Evolutionary conservation across 2,888 invertebrate genomes (phyloP), one percentile per base, ranked within the genome.

Genomic region (Latrodectus elegans): DNA sequence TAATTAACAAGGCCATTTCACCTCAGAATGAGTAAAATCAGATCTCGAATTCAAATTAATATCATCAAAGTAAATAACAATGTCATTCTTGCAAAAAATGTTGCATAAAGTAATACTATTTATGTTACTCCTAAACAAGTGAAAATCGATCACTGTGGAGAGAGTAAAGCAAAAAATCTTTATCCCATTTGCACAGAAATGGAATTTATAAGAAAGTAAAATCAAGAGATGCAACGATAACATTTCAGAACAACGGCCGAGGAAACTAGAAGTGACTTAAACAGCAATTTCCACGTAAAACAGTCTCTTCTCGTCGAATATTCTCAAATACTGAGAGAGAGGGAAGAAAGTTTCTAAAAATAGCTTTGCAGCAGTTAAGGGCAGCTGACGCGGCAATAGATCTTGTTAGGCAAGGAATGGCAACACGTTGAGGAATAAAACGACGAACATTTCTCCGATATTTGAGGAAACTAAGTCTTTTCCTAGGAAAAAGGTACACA

Each of bases 311-410:
- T 38, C 14, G 17, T 77, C 26, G 60, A 80, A 78, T 70, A 78
- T 55, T 70, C 55, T 70, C 55, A 70, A 26, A 70, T 70, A 11
- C 70, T 55, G 10, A 14, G 22, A 51, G 8, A 12, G 8, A 11
- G 51, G 15, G n/a, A 79, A 71, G 68, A 60, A 53, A 55, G 26
- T 90, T 89, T 89, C 79, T 86, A 86, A 79, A 77, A 89, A 82
- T 82, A 75, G 75, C 68, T 38, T 8, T 67, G 70, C 75, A 53
- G 68, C 80, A 80, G 78, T 82, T 75, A 76, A 60, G 51, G 70
- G 51, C 76, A 75, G 82, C 82, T 75, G 82, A 82, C 82, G 74
- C 75, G 60, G n/a, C 75, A 49, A 80, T 80, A 80, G 72, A 80
- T 80, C 72, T 72, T 72, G 80, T 80, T 72, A 51, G 72, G 26